Evolutionary conservation across 2,113 vertebrate genomes (phyloP).

Genomic region (Aldabrachelys gigantea): DNA sequence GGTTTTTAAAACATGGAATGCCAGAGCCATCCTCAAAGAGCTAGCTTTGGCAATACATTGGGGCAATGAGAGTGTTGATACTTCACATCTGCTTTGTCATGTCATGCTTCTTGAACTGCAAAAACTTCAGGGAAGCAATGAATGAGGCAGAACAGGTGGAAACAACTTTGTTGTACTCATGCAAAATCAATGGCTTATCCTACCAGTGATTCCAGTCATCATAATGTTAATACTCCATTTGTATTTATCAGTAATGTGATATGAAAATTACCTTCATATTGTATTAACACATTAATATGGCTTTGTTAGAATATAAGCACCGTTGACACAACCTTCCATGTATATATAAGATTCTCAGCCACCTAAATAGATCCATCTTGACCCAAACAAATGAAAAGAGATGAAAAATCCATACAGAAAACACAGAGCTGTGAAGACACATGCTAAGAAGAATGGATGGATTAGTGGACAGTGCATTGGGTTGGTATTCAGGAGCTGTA

Average conservation of each 20-base stretch:
- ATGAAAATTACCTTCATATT: neutral
- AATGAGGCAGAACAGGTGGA: slow-evolving; percentile 16
- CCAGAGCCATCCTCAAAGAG: neutral
- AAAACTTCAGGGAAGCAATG: neutral
- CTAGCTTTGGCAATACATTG: neutral
- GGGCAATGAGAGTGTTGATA: neutral
- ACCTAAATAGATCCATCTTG: neutral
- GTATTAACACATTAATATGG: neutral
- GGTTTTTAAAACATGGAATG: neutral
- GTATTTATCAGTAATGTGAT: neutral
- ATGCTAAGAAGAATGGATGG: neutral
- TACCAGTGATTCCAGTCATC: neutral
- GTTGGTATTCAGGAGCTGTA: neutral
- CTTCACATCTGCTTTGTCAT: neutral
- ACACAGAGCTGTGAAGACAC: neutral
- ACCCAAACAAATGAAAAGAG: neutral
- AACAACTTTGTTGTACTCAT: slow-evolving; percentile 25
- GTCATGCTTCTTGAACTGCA: neutral
- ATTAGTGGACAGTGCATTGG: neutral
- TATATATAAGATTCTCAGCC: neutral
- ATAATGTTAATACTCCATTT: neutral
- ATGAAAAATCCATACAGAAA: neutral
- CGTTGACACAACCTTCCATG: neutral
- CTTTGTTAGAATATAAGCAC: neutral
- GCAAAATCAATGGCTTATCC: slow-evolving; percentile 30